These are phyloP conservation scores for Steinernema hermaphroditum DNA, from an alignment of 2,888 invertebrate species.

Conservation along the genomic window DNA sequence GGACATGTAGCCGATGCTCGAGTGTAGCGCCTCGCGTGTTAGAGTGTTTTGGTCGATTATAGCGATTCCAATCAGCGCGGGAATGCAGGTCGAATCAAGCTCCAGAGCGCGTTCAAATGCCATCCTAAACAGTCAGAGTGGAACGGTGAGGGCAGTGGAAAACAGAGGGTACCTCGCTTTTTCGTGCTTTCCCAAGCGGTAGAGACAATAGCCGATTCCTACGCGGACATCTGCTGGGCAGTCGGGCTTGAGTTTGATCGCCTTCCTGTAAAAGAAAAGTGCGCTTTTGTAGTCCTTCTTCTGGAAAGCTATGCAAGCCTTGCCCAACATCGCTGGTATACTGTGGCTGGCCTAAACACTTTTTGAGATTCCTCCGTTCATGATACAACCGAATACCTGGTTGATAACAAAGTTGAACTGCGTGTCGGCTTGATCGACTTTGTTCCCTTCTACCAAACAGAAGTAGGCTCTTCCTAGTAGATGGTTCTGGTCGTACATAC, in stretches of 20 bases:
- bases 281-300: constrained; percentile 90
- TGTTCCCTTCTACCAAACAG: constrained; percentile 82
- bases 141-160: too few relatives aligned
- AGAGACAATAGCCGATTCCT: constrained; percentile 98
- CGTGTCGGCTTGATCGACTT: constrained; percentile 99
- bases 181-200: constrained; percentile 90
- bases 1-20: constrained; percentile 92
- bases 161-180: constrained; percentile 91
- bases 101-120: constrained; percentile 94
- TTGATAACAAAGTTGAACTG: constrained; percentile 98
- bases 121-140: constrained; percentile 71
- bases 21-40: constrained; percentile 74
- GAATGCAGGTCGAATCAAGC: constrained; percentile 89
- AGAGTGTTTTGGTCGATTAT: constrained; percentile 83
- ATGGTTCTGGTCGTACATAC: constrained; percentile 99
- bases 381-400: too few relatives aligned
- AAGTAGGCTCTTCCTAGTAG: constrained; percentile 82
- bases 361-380: too few relatives aligned
- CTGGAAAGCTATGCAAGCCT: constrained; percentile 98
- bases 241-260: constrained; percentile 89
- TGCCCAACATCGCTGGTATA: constrained; percentile 93
- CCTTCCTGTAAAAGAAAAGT: constrained; percentile 95
- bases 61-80: constrained; percentile 91
- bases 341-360: constrained; percentile 72
- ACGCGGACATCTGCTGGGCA: constrained; percentile 94